Evolutionary conservation across 2,797 vertebrate species (phyloP).

Genomic region (Onychomys leucogaster): DNA sequence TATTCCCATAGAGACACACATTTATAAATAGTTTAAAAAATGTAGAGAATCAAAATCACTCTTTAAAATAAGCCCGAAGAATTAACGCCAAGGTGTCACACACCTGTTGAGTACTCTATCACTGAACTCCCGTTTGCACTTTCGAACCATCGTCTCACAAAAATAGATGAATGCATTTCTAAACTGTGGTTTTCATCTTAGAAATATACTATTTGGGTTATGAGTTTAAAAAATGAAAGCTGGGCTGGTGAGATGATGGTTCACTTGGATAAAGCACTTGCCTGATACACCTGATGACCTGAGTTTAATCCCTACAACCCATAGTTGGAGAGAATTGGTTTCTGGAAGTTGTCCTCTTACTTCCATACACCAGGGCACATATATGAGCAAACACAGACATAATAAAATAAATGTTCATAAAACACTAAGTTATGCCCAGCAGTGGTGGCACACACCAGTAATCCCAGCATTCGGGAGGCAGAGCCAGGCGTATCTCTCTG

Average conservation of each 20-base stretch:
- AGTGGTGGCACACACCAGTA: too few species aligned
- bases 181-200: conserved; percentile 1
- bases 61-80: background rate
- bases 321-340: background rate
- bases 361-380: background rate
- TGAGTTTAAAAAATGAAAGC: background rate
- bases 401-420: too few species aligned
- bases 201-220: background rate
- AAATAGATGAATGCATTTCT: background rate
- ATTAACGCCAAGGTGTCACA: background rate
- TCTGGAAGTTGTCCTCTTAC: background rate
- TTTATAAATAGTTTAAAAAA: background rate
- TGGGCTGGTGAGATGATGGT: background rate
- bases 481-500: too few species aligned
- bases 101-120: too few species aligned
- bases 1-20: background rate
- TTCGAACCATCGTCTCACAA: background rate
- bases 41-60: background rate
- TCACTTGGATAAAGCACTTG: background rate
- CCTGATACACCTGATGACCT: background rate
- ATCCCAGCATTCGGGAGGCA: too few species aligned
- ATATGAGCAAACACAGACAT: background rate
- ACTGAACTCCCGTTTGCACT: background rate
- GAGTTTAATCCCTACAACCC: background rate
- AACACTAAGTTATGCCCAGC: too few species aligned